Evolutionary conservation across 2,113 vertebrate genomes (phyloP).

Genomic region (Thryonomys swinderianus): DNA sequence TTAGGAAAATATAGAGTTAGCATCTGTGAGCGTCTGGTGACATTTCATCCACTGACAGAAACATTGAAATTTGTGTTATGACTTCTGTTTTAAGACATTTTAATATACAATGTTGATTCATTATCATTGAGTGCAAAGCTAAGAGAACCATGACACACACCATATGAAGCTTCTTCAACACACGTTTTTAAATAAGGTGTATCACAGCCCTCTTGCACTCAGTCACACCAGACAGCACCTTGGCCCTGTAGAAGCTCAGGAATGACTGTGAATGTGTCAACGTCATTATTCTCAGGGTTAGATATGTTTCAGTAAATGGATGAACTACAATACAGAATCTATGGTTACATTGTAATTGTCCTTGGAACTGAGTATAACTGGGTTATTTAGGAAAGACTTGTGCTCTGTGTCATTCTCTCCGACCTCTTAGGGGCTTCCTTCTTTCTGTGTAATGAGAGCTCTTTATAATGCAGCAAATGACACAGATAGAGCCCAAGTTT

Average conservation of each 20-base stretch:
- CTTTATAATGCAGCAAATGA: neutral
- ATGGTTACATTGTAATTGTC: fast-evolving
- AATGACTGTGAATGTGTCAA: fast-evolving
- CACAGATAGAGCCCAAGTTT: neutral
- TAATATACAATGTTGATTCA: too few relatives aligned
- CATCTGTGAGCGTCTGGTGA: too few relatives aligned
- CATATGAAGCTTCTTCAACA: too few relatives aligned
- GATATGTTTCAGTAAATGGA: neutral
- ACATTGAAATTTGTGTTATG: too few relatives aligned
- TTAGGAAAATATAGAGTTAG: too few relatives aligned
- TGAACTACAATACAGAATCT: neutral
- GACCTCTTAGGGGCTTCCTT: neutral
- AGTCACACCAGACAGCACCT: neutral
- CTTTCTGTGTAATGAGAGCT: neutral
- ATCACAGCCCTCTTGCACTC: neutral
- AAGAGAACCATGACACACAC: neutral
- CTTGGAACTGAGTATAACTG: neutral
- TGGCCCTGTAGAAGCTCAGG: fast-evolving
- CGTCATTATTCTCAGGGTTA: neutral
- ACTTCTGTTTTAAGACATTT: too few relatives aligned
- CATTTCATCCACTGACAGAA: too few relatives aligned
- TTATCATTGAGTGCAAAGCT: neutral
- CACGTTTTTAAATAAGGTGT: neutral
- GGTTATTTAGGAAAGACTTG: neutral
- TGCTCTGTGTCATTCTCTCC: neutral